Evolutionary conservation across 1,140 invertebrate species (phyloP), one percentile per base, ranked within the genome.

Genomic region (Bombus difficillimus): DNA sequence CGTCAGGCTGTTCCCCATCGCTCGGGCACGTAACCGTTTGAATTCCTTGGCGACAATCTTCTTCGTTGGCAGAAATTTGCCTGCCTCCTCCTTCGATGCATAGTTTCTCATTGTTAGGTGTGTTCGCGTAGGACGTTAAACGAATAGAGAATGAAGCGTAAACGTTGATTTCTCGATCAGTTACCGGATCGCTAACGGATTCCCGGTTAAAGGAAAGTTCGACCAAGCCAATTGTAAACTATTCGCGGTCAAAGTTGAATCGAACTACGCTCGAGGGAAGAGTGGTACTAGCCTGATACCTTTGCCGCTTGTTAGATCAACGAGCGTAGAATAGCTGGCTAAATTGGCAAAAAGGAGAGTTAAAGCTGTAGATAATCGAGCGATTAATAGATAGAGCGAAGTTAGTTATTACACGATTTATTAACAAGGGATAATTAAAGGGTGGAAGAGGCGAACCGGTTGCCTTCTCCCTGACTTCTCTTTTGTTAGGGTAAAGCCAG

Each of bases 361-460:
- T 2, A 8, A 32, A 37, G 34, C 9, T 5, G 4, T 0, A 15
- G 43, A 39, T 39, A 69, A 83, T 78, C 68, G 39, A 39, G 53
- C 53, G 59, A 72, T 71, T 71, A 59, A 22, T 15, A n/a, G 68
- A 25, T 28, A 4, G n/a, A n/a, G 9, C 66, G 41, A 69, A 47
- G 59, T 39, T 34, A 6, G 22, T 83, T 87, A 68, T 79, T 83
- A 37, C 62, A 34, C n/a, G 76, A 77, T 82, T 75, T 78, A 81
- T 88, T 85, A 81, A 62, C 32, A 53, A 87, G 15, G 74, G 32
- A 47, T 64, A 59, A 88, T 88, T 74, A 68, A 39, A 47, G 68
- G 22, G 47, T 34, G 79, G 83, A 81, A n/a, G 12, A 10, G 28
- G 25, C 59, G 59, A 62, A 13, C 28, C 28, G 28, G 10, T 62